These are phyloP conservation scores for Uria aalge DNA, from an alignment of 2,113 vertebrate species.

Conservation along the genomic window DNA sequence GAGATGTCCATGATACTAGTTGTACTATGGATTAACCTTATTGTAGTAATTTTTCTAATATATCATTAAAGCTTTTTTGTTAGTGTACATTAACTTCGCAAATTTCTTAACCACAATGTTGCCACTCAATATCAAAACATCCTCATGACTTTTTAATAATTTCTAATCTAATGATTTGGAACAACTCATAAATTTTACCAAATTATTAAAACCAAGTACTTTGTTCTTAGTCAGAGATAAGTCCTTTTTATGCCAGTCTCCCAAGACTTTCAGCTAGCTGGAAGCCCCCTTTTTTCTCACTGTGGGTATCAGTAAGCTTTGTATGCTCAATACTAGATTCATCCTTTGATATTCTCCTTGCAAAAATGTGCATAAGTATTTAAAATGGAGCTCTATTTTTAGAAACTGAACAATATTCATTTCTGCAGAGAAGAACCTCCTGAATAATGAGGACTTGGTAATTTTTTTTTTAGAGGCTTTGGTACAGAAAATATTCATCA, in stretches of 20 bases:
- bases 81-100: neutral
- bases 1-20: neutral
- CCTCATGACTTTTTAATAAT: neutral
- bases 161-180: neutral
- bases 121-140: neutral
- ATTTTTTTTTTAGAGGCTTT: neutral
- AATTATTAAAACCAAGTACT: neutral
- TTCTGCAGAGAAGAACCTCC: neutral
- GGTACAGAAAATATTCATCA: neutral
- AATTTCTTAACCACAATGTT: neutral
- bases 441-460: neutral
- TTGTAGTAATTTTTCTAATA: neutral
- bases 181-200: neutral
- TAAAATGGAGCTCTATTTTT: constrained; percentile 1
- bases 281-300: neutral
- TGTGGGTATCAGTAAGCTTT: neutral
- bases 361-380: neutral
- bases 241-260: neutral
- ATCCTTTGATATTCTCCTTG: neutral
- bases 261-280: neutral
- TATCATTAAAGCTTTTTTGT: neutral
- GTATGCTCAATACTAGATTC: neutral
- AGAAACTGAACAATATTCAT: neutral
- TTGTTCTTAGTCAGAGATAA: neutral
- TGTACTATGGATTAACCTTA: neutral